Evolutionary conservation across 2,888 invertebrate genomes (phyloP), one percentile per base, ranked within the genome.

Genomic region (Plebejus argus): DNA sequence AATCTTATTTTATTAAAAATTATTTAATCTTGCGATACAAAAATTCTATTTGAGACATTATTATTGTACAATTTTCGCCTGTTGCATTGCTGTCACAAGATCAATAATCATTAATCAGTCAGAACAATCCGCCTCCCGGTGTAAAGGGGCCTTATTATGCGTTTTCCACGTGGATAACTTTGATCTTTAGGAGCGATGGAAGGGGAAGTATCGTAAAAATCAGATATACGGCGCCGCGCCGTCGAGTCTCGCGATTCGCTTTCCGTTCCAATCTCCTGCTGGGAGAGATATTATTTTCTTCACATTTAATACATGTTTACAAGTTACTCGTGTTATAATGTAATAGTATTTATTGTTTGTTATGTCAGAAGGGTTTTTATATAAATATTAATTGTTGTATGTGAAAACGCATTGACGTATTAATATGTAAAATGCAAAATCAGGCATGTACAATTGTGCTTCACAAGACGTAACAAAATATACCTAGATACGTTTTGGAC

Each of bases 121-220:
- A 39, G 39, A 10, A 39, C 1, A 2, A 39, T 39, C 39, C 10
- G 39, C 39, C 39, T 39, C 8, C 35, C 35, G 8, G 6, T 39
- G 10, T 39, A 39, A 10, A 39, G 8, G 35, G 35, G 12, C 49
- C 15, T 49, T 49, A 49, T 15, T 49, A 15, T 53, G 53, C 53
- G 53, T 53, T 18, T 53, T 18, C 53, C 53, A 18, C 18, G 53
- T 53, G 18, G 53, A 53, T 53, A 53, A 53, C 53, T 58, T 58
- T 20, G 20, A 0, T 58, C n/a, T 58, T 8, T 3, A 15, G 49
- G n/a, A n/a, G 58, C 10, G 58, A 12, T 12, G 12, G 28, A 33
- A 82, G 82, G 83, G 85, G 84, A 80, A 78, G 49, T 74, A 74
- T 74, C 28, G 28, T 74, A 74, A 74, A 74, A 53, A 74, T 20